Evolutionary conservation across 2,113 vertebrate species (phyloP).

Genomic region (Myotis yumanensis): DNA sequence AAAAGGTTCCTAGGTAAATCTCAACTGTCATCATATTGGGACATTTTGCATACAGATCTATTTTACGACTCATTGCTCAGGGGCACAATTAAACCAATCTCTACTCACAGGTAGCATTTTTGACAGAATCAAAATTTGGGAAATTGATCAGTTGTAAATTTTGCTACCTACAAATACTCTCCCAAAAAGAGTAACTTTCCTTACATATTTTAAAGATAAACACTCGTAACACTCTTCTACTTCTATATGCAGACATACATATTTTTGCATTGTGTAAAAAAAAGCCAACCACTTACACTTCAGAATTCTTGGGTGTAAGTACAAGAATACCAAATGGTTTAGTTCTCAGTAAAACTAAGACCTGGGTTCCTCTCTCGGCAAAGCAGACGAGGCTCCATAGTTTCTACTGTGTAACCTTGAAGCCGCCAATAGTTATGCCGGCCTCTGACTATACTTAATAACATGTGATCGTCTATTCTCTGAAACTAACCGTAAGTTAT

Average conservation of each 20-base stretch:
- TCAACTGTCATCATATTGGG: neutral
- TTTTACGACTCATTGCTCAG: neutral
- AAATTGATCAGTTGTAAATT: neutral
- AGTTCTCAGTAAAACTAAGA: constrained; percentile 19
- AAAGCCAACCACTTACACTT: constrained; percentile 16
- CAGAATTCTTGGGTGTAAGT: neutral
- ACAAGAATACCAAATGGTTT: neutral
- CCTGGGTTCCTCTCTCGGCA: neutral
- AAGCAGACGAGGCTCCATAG: neutral
- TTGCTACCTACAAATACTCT: neutral
- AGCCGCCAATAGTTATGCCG: neutral
- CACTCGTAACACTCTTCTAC: neutral
- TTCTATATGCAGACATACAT: neutral
- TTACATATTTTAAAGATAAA: neutral
- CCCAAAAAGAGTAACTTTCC: neutral
- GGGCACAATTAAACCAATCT: neutral
- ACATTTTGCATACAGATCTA: neutral
- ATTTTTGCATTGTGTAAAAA: neutral
- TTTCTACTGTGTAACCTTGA: neutral
- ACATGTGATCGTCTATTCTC: neutral
- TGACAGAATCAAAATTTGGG: neutral
- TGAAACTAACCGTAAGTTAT: neutral
- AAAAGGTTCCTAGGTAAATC: neutral
- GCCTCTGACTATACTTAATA: neutral
- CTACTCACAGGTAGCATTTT: neutral